Percentiles rank a stretch among this genome's conserved stretches.
These are phyloP conservation scores for Corythaeola cristata DNA, from an alignment of 2,113 vertebrate species.

Conservation along the genomic window DNA sequence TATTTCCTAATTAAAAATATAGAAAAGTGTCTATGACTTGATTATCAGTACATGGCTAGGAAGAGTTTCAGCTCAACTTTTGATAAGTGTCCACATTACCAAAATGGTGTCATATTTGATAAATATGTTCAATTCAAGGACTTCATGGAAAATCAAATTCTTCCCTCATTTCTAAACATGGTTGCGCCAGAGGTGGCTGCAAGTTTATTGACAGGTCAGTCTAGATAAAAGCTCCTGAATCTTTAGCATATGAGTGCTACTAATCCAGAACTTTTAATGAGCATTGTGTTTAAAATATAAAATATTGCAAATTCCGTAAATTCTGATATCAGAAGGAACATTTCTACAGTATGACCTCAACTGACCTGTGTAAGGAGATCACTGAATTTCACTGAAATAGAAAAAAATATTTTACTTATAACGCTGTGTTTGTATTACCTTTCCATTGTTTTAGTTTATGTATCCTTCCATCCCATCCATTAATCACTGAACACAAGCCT, in stretches of 20 bases:
- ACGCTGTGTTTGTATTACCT: neutral
- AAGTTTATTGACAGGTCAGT: neutral
- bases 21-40: neutral
- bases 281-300: neutral
- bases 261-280: neutral
- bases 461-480: neutral
- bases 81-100: neutral
- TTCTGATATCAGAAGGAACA: neutral
- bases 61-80: neutral
- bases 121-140: neutral
- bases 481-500: neutral
- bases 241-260: neutral
- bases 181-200: neutral
- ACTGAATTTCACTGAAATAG: neutral
- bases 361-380: neutral
- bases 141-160: neutral
- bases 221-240: neutral
- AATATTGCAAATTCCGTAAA: neutral
- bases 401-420: neutral
- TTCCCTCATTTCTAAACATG: neutral
- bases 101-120: neutral
- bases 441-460: neutral
- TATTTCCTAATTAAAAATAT: neutral
- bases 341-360: neutral
- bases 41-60: neutral